Conservation (phyloP, 2,888 invertebrate genomes). For the Zelleria hepariella region DNA sequence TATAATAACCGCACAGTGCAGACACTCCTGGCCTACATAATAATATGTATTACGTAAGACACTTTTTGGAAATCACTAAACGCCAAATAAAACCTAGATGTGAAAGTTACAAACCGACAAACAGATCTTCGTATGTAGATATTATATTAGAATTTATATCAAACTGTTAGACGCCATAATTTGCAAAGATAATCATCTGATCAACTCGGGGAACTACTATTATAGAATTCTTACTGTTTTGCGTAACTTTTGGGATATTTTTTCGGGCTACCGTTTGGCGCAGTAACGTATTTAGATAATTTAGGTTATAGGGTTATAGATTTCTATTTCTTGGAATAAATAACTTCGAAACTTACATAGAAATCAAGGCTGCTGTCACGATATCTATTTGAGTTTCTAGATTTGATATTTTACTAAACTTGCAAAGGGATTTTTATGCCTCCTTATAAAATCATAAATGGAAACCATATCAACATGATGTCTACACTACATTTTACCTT, state of each 20-base stretch:
- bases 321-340: not conserved
- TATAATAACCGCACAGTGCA: no score
- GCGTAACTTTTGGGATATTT: slow-evolving; percentile 15
- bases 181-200: slow-evolving; percentile 53
- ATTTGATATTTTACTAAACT: no score
- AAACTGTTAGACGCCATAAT: slow-evolving; percentile 56
- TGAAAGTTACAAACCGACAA: not conserved
- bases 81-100: not conserved
- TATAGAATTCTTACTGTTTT: slow-evolving; percentile 20
- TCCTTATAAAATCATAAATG: no score
- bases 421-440: no score
- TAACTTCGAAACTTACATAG: not conserved
- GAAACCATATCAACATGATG: no score
- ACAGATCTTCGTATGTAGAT: not conserved
- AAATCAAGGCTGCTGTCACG: no score
- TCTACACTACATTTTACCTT: no score
- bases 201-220: not conserved
- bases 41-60: no score
- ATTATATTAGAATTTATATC: not conserved
- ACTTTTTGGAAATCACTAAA: no score
- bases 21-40: no score
- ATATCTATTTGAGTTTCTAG: no score
- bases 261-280: slow-evolving; percentile 4
- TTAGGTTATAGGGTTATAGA: slow-evolving; percentile 16
- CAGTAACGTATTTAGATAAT: not conserved